Conservation (phyloP, 2,888 invertebrate genomes). For the Caenorhabditis japonica region DNA sequence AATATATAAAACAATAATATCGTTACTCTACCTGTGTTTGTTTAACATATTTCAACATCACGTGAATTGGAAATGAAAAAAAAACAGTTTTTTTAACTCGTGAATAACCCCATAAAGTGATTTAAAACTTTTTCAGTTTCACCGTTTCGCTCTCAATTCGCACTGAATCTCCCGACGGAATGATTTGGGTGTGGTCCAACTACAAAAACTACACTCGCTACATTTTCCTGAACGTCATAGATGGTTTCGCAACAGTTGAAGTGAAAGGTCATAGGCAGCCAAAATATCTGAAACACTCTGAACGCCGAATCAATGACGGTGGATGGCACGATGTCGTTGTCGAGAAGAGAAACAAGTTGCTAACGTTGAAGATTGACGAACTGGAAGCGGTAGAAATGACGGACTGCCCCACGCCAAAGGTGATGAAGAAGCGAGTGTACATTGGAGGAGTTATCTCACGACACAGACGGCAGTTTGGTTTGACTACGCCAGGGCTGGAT, state of each 20-base stretch:
- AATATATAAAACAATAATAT: too few species aligned
- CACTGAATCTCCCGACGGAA: constrained; percentile 66
- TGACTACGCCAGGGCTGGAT: constrained; percentile 63
- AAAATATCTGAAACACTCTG: constrained; percentile 60
- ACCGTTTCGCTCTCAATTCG: constrained; percentile 64
- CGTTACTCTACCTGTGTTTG: too few species aligned
- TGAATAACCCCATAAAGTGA: too few species aligned
- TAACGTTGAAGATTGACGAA: constrained; percentile 68
- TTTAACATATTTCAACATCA: too few species aligned
- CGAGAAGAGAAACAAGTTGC: constrained; percentile 53
- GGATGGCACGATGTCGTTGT: constrained; percentile 73
- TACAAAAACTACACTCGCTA: constrained; percentile 75
- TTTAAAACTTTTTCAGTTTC: constrained; percentile 70
- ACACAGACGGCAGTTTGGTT: constrained; percentile 67
- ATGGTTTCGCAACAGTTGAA: constrained; percentile 71
- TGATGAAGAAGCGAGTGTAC: constrained; percentile 73
- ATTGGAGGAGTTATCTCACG: constrained; percentile 75
- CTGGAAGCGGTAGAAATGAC: constrained; percentile 58
- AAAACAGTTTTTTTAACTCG: too few species aligned
- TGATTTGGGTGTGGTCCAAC: constrained; percentile 76
- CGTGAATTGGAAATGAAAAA: too few species aligned
- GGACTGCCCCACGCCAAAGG: constrained; percentile 74
- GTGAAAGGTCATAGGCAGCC: constrained; percentile 71
- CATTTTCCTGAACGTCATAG: constrained; percentile 68
- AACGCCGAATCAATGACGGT: constrained; percentile 69